Base-by-base conservation (phyloP, 2,888 invertebrate species). In the Philaethria dido region DNA sequence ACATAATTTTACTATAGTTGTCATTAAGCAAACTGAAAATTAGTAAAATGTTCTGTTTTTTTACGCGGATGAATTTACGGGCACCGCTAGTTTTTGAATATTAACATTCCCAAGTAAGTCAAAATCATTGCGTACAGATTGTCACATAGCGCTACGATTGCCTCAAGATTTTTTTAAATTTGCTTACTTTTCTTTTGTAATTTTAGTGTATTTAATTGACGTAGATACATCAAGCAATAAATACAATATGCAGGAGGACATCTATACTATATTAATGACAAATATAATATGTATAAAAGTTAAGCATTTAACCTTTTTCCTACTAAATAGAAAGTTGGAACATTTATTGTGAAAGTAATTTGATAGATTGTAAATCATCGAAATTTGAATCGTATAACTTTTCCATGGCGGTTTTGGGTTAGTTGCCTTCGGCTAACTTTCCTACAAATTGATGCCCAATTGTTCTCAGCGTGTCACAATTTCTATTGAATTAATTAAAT, bases 321-420 rank as follows among this genome's bases (percentile, higher is more conserved):
- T 36, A 20, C 14, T 36, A 13, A 18, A 13, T 14, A 36, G 6
- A 36, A 33, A 36, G 54, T 54, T 54, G 14, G 36, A 36, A 48
- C 45, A 18, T 45, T 48, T 14, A 48, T 48, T 33, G 36, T 36
- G 36, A 33, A 54, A 54, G 33, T 54, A 54, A 54, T 42, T 59
- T 59, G 25, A 59, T 59, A 22, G n/a, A 59, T 57, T 39, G 39
- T 36, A 57, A 57, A 39, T 59, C 16, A 44, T 22, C 59, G 22
- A 44, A 59, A 59, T 59, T 42, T 44, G 22, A 59, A 59, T 59
- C 25, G 16, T 42, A 25, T 59, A 59, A 59, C 25, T 44, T 59
- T 16, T 22, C 22, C 22, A n/a, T 22, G 22, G 44, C 39, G 42
- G 57, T 44, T 59, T 44, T 25, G 16, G 44, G 59, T 59, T 54